Base-by-base conservation (phyloP, 2,888 invertebrate genomes). In the Rhimphoctona megacephalus region DNA sequence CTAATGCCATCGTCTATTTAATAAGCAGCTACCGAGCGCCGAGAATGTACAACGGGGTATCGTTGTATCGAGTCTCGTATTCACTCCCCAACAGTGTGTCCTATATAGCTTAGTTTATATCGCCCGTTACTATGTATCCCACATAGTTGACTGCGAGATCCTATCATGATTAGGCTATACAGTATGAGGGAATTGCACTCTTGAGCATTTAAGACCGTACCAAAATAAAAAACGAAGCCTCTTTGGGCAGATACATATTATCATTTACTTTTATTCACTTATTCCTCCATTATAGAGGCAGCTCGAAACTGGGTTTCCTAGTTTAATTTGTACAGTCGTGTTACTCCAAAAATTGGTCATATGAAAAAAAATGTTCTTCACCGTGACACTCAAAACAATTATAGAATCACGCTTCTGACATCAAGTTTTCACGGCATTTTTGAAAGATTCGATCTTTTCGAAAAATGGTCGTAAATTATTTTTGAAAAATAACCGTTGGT, bases 1-100 rank as follows among this genome's bases (percentile, higher is more conserved):
- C 81, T 87, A 90, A 90, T 89, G 88, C 90, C 88, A 86, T 88
- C 87, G 84, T 88, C 88, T 87, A 88, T 90, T 89, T 89, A 90
- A 90, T 90, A 89, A 90, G 88, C 86, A 81, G 76, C 70, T 88
- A 84, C 90, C 83, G 81, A 86, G 77, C 87, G 87, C 79, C 86
- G 83, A 89, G 89, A 90, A 90, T 90, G 85, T 82, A 72, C 87
- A 76, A 61, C 69, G 46, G 66, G 73, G 77, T 78, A 69, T 39
- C 80, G 77, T 57, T 54, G 74, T 69, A 76, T 80, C 64, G 82
- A 78, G 76, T 66, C 64, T 81, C 66, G 36, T 85, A 66, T 77
- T 79, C 57, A 43, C 54, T 52, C 82, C n/a, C 79, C 70, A 80
- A 77, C 66, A 22, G 8, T 33, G 17, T 66, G 36, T 57, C 73